phyloP scores from a whole-genome alignment of 2,113 vertebrate genomes.

The Ctenomys sociabilis region DNA sequence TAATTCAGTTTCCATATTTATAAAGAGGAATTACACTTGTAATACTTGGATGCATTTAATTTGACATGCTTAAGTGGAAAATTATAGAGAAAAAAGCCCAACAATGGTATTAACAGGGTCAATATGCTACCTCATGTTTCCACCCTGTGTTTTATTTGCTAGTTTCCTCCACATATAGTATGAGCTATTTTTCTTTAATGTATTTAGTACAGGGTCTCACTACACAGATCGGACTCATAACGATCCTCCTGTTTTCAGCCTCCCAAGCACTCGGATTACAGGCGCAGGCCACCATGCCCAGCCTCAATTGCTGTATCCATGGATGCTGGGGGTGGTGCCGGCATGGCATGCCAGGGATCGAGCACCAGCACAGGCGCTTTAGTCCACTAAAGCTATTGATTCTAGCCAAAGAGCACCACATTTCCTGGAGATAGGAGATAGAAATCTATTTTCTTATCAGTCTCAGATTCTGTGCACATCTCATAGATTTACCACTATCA shows the following conservation, averaged over 20 bases:
- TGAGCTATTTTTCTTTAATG: too few relatives aligned
- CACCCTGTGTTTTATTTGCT: not conserved
- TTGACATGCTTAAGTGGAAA: not conserved
- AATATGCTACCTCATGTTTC: not conserved
- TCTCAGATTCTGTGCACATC: not conserved
- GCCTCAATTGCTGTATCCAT: too few relatives aligned
- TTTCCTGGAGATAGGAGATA: not conserved
- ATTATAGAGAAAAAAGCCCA: not conserved
- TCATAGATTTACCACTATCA: not conserved
- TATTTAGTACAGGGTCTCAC: too few relatives aligned
- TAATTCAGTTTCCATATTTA: not conserved
- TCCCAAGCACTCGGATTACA: too few relatives aligned
- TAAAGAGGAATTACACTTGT: not conserved
- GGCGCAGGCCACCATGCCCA: too few relatives aligned
- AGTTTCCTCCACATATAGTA: not conserved
- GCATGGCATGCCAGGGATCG: too few relatives aligned
- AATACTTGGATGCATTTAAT: not conserved
- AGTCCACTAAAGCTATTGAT: too few relatives aligned
- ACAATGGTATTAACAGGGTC: accelerated
- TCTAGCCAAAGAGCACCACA: not conserved
- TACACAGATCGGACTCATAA: too few relatives aligned
- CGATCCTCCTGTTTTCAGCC: too few relatives aligned
- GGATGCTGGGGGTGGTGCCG: too few relatives aligned
- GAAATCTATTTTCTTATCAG: not conserved
- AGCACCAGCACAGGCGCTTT: too few relatives aligned